Base-by-base conservation (phyloP, 2,113 vertebrate genomes). In the Ibidorhyncha struthersii region DNA sequence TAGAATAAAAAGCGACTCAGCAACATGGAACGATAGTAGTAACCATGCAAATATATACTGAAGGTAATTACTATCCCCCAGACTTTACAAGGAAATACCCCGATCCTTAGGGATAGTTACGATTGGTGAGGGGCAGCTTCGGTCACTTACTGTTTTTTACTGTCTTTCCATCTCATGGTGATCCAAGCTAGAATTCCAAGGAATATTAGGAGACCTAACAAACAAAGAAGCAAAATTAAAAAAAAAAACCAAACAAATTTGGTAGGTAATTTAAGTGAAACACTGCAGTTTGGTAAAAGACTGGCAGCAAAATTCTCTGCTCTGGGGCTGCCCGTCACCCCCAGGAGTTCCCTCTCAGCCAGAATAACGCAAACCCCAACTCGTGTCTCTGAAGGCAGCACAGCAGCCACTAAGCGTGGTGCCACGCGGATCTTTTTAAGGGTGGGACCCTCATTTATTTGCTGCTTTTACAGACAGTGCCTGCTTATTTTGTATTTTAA, bases 11-110 rank as follows among this genome's bases (percentile, higher is more conserved):
- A 41, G 21, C 16, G 58, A 16, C 8, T 38, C 14, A 30, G 19
- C n/a, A 27, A 26, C 12, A 2, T 1, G 11, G 26, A 27, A 41
- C 10, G 15, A 10, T 2, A 7, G 0, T 2, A 13, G 17, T 27
- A 34, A 36, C 8, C 16, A 4, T 5, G 26, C 10, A 55, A 36
- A 21, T 8, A 8, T 2, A 5, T 3, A 17, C 40, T 6, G 62
- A 30, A 36, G 19, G 70, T 2, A 3, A 49, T 41, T 26, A 8
- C 30, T 22, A 1, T 18, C 30, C 9, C 29, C 29, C 1, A 26
- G 20, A 43, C 32, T 30, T 58, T 49, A 26, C 29, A 36, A 59
- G 47, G 67, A 29, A 89, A 58, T 7, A 22, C 4, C 6, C 45
- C 6, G 34, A 23, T 6, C 30, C 50, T 21, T 8, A 11, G 69